A percentile compares a stretch with the other conserved stretches of the same genome.
phyloP scores from a whole-genome alignment of 2,113 vertebrate species.

The Pogona vitticeps region DNA sequence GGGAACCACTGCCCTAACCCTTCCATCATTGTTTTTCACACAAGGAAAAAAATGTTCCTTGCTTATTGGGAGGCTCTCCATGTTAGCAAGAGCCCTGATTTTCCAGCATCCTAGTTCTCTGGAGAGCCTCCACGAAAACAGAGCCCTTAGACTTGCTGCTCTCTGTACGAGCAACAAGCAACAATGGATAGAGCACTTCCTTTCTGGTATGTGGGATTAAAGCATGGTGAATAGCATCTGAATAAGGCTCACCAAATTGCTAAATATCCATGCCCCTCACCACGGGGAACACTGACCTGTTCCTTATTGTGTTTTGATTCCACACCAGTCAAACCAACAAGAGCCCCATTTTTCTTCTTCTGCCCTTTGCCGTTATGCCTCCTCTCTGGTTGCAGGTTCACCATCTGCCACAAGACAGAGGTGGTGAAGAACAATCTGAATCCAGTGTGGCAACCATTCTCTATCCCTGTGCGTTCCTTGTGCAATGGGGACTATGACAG shows the following conservation, averaged over 20 bases:
- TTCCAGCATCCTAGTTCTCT: too few relatives aligned
- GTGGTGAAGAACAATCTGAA: conserved; percentile 96
- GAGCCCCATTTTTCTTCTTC: not conserved
- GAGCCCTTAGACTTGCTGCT: too few relatives aligned
- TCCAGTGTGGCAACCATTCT: conserved; percentile 96
- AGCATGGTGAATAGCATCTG: too few relatives aligned
- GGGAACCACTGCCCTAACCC: too few relatives aligned
- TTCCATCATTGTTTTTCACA: too few relatives aligned
- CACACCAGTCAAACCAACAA: not conserved
- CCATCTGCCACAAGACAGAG: conserved; percentile 94
- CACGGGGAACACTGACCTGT: not conserved
- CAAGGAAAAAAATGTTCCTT: too few relatives aligned
- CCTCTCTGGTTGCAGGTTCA: conserved; percentile 79
- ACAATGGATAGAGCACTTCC: too few relatives aligned
- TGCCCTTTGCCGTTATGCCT: not conserved
- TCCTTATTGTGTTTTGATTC: not conserved
- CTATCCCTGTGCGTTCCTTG: conserved; percentile 93
- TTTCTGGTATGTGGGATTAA: too few relatives aligned
- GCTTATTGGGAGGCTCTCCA: too few relatives aligned
- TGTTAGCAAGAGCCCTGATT: too few relatives aligned
- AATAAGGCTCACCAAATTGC: not conserved
- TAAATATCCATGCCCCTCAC: not conserved
- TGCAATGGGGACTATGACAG: conserved; percentile 98
- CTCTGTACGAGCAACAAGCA: too few relatives aligned
- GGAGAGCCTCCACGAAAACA: too few relatives aligned